These are phyloP conservation scores for Sinocyclocheilus anshuiensis DNA, from an alignment of 2,113 vertebrate species.

Conservation along the genomic window DNA sequence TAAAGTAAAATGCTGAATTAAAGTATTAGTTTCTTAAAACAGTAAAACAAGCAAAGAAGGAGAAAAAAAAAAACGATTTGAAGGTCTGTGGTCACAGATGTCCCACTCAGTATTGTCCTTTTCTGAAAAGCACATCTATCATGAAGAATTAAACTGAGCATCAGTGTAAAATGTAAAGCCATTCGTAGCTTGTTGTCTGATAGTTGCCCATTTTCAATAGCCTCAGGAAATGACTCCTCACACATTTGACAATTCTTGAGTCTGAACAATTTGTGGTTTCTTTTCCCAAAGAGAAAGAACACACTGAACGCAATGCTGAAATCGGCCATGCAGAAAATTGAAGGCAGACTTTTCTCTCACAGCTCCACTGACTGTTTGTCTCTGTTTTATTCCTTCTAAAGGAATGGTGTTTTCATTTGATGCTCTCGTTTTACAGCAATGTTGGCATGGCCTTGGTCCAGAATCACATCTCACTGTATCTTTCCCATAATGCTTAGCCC, in stretches of 20 bases:
- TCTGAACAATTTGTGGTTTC: constrained; percentile 49
- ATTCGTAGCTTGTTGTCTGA: constrained; percentile 41
- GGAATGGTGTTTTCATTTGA: constrained; percentile 43
- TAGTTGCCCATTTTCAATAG: constrained; percentile 27
- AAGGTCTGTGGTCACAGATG: no score
- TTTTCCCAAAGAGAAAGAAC: constrained; percentile 36
- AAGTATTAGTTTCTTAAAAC: no score
- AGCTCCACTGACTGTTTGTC: constrained; percentile 39
- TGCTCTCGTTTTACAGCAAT: constrained; percentile 44
- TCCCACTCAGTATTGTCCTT: no score
- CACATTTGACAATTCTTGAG: constrained; percentile 34
- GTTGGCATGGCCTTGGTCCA: constrained; percentile 27
- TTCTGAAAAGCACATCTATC: not conserved
- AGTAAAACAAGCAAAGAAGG: no score
- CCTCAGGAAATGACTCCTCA: constrained; percentile 3
- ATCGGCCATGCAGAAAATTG: constrained; percentile 63
- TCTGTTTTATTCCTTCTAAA: constrained; percentile 51
- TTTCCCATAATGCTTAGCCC: constrained; percentile 24
- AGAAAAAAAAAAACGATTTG: no score
- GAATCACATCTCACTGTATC: constrained; percentile 1
- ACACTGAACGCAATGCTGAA: constrained; percentile 49
- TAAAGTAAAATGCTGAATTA: no score
- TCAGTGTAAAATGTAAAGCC: not conserved
- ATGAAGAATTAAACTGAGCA: constrained; percentile 7
- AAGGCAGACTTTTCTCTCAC: constrained; percentile 53